Conservation (phyloP, 2,113 vertebrate species). For the human (Homo sapiens) region DNA sequence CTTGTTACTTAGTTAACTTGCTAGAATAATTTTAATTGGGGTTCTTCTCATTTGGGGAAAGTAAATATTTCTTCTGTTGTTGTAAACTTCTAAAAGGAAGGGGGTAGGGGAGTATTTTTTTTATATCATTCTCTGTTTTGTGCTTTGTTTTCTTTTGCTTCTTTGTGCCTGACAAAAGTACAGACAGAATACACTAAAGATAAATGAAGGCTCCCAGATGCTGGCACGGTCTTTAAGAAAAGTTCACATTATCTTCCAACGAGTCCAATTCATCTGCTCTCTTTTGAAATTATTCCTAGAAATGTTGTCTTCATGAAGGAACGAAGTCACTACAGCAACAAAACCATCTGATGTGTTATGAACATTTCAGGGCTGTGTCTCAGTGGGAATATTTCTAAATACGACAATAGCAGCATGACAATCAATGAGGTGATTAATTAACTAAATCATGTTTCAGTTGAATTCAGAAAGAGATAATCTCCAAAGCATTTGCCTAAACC, state of each 20-base stretch:
- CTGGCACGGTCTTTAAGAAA: constrained; percentile 44
- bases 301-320: constrained; percentile 40
- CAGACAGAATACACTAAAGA: background rate
- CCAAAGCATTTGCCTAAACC: background rate
- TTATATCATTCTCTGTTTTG: background rate
- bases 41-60: background rate
- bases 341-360: constrained; percentile 22
- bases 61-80: background rate
- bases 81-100: background rate
- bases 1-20: background rate
- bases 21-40: background rate
- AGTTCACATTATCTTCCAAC: background rate
- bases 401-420: background rate
- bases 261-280: background rate
- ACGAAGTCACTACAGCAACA: background rate
- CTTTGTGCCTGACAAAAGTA: background rate
- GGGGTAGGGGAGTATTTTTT: background rate
- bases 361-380: background rate
- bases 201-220: background rate
- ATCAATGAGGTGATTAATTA: background rate
- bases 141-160: background rate
- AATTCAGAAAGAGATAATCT: background rate
- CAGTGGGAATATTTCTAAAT: constrained; percentile 27
- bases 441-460: background rate
- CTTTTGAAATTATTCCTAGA: constrained; percentile 46